Conservation (phyloP, 2,797 vertebrate genomes). For the Agapornis canus region DNA sequence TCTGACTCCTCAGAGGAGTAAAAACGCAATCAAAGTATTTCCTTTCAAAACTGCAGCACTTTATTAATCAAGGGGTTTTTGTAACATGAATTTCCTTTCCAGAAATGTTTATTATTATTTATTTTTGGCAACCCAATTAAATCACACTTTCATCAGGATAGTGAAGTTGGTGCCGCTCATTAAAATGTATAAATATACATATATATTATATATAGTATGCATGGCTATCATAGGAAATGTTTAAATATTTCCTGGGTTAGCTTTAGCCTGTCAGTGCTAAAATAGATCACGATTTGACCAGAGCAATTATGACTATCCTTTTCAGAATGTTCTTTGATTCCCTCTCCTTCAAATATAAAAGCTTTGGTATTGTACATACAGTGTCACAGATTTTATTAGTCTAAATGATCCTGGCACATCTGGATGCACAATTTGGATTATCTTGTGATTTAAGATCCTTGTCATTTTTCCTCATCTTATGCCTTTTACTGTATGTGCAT, state of each 20-base stretch:
- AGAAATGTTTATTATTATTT: slow-evolving; percentile 35
- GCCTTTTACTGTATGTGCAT: not conserved
- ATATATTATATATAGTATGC: not conserved
- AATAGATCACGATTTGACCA: not conserved
- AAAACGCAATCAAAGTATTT: slow-evolving; percentile 72
- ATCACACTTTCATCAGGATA: slow-evolving; percentile 52
- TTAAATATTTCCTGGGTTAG: not conserved
- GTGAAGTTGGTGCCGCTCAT: slow-evolving; percentile 40
- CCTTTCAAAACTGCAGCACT: slow-evolving; percentile 69
- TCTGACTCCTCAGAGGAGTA: slow-evolving; percentile 67
- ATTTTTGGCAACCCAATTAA: slow-evolving; percentile 49
- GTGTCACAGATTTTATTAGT: not conserved
- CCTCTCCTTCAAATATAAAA: not conserved
- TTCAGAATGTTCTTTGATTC: not conserved
- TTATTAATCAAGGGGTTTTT: slow-evolving; percentile 64
- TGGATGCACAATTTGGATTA: not conserved
- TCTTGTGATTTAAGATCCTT: not conserved
- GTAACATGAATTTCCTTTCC: slow-evolving; percentile 64
- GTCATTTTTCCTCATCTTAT: not conserved
- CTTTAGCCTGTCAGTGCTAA: not conserved
- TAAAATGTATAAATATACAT: not conserved
- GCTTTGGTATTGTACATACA: not conserved
- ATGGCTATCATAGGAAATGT: not conserved
- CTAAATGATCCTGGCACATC: not conserved
- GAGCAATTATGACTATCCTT: not conserved